A percentile compares a stretch with the other conserved stretches of the same genome.
Evolutionary conservation across 2,797 vertebrate genomes (phyloP).

Genomic region (Gephyroberyx darwinii): DNA sequence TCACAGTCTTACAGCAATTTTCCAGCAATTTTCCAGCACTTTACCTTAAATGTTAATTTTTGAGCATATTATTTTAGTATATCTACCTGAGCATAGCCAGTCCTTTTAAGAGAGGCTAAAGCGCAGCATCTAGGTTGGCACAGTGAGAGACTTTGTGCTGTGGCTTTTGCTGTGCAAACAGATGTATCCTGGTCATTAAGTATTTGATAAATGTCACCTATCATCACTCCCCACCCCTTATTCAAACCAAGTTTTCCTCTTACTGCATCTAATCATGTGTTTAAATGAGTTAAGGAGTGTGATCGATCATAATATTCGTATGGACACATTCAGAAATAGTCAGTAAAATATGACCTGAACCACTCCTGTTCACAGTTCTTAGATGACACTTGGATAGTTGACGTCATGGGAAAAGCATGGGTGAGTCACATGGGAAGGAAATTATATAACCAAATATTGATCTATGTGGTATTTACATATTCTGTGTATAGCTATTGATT

Average conservation of each 20-base stretch:
- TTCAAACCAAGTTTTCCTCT: slow-evolving; percentile 69
- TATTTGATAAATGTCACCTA: slow-evolving; percentile 66
- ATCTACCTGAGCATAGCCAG: neutral
- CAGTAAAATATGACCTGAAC: slow-evolving; percentile 35
- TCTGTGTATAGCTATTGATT: slow-evolving; percentile 46
- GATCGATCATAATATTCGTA: slow-evolving; percentile 48
- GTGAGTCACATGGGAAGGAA: slow-evolving; percentile 52
- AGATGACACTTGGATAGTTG: slow-evolving; percentile 7
- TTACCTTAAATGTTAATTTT: too few relatives aligned
- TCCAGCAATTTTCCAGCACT: neutral
- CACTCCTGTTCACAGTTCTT: slow-evolving; percentile 11
- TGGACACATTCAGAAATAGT: slow-evolving; percentile 33
- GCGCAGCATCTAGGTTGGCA: slow-evolving; percentile 35
- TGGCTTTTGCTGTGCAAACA: slow-evolving; percentile 76
- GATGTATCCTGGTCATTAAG: slow-evolving; percentile 77
- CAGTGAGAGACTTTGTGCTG: slow-evolving; percentile 66
- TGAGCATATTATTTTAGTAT: too few relatives aligned
- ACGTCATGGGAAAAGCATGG: slow-evolving; percentile 17
- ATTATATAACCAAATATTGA: slow-evolving; percentile 66
- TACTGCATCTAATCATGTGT: slow-evolving; percentile 35
- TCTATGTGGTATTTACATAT: slow-evolving; percentile 50
- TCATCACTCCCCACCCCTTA: slow-evolving; percentile 72
- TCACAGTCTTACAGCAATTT: slow-evolving; percentile 28
- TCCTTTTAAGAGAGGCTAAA: slow-evolving; percentile 20
- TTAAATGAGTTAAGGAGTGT: slow-evolving; percentile 19